phyloP scores from a whole-genome alignment of 2,113 vertebrate genomes.

The Cephalopholis sonnerati region DNA sequence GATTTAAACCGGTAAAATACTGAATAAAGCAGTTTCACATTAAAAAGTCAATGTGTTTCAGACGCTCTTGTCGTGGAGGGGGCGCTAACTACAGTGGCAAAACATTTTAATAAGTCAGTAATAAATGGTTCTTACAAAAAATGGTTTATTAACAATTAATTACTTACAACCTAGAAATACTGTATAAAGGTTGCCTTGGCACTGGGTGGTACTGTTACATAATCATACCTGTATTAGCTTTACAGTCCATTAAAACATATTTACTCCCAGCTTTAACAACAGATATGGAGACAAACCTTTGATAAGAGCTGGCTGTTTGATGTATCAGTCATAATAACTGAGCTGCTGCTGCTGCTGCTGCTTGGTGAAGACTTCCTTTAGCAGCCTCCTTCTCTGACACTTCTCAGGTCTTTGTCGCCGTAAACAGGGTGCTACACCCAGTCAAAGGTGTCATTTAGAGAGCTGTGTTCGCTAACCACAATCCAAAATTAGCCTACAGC shows the following conservation, averaged over 20 bases:
- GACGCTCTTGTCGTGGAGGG: too few relatives aligned
- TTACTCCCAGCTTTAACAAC: not conserved
- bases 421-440: conserved; percentile 2
- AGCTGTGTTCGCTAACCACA: conserved; percentile 43
- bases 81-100: too few relatives aligned
- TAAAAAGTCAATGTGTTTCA: too few relatives aligned
- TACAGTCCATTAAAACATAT: not conserved
- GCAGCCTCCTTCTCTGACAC: not conserved
- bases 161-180: too few relatives aligned
- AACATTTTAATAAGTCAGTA: too few relatives aligned
- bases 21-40: too few relatives aligned
- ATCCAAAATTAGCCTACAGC: conserved; percentile 37
- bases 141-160: too few relatives aligned
- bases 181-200: too few relatives aligned
- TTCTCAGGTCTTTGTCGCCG: conserved; percentile 8
- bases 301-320: not conserved
- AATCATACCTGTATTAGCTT: too few relatives aligned
- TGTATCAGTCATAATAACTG: not conserved
- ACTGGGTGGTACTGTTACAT: too few relatives aligned
- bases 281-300: not conserved
- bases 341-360: not conserved
- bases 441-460: conserved; percentile 29
- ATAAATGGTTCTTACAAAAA: too few relatives aligned
- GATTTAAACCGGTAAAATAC: too few relatives aligned
- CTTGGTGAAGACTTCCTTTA: conserved; percentile 22